Percentiles rank a stretch among this genome's conserved stretches.
phyloP scores from a whole-genome alignment of 2,797 vertebrate genomes.

The Cephalopachus bancanus region DNA sequence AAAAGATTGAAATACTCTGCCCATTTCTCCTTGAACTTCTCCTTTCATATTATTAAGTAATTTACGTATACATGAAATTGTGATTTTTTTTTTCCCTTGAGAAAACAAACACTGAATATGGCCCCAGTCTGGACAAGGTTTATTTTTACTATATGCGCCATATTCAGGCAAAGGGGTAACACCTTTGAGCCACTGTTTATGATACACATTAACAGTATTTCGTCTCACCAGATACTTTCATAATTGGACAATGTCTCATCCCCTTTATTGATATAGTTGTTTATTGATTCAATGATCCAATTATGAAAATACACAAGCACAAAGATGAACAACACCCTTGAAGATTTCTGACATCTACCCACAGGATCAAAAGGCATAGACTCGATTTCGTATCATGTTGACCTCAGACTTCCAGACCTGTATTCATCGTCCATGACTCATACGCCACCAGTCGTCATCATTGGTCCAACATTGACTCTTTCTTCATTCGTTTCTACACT shows the following conservation, averaged over 20 bases:
- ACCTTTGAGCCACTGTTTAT: not conserved
- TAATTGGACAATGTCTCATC: not conserved
- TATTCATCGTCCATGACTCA: constrained; percentile 5
- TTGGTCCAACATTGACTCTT: not conserved
- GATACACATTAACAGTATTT: not conserved
- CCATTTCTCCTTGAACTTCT: too few species aligned
- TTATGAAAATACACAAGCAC: not conserved
- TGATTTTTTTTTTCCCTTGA: not conserved
- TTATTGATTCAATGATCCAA: not conserved
- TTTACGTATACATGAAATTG: not conserved
- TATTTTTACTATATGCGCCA: not conserved
- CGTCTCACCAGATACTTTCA: not conserved
- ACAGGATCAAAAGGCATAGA: not conserved
- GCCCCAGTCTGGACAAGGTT: not conserved
- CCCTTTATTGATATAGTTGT: not conserved
- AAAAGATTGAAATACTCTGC: not conserved
- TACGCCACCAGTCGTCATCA: constrained; percentile 28
- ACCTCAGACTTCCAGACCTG: constrained; percentile 56
- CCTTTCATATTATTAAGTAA: not conserved
- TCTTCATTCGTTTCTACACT: not conserved
- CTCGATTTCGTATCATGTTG: not conserved
- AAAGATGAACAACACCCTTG: not conserved
- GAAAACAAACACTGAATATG: not conserved
- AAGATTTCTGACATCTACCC: not conserved
- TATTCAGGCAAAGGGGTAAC: not conserved